phyloP scores from a whole-genome alignment of 1,140 invertebrate species.

The Caerostris extrusa region DNA sequence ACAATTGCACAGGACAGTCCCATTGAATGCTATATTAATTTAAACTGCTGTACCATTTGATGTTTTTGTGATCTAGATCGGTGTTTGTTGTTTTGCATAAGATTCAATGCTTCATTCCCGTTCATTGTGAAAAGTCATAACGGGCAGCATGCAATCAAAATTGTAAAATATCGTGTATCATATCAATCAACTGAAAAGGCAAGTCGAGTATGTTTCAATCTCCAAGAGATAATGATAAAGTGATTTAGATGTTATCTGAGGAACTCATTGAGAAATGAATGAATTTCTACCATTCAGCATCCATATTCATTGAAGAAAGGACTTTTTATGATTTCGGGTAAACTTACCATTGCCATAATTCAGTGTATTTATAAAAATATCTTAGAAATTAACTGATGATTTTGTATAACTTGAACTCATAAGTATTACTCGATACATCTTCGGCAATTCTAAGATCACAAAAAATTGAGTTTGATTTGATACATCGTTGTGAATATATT shows the following conservation, averaged over 20 bases:
- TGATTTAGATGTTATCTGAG: not conserved
- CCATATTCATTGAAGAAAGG: not conserved
- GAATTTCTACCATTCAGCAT: not conserved
- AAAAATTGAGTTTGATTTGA: not conserved
- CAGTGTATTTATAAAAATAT: not conserved
- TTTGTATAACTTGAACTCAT: not conserved
- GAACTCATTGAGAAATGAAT: not conserved
- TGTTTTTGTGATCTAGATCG: slow-evolving; percentile 42
- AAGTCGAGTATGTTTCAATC: not conserved
- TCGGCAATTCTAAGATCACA: not conserved
- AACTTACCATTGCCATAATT: not conserved
- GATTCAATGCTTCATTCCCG: slow-evolving; percentile 52
- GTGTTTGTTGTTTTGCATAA: slow-evolving; percentile 35
- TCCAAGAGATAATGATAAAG: not conserved
- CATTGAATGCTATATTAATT: slow-evolving; percentile 65
- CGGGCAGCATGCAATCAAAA: slow-evolving; percentile 69
- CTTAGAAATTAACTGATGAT: not conserved
- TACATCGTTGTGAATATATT: not conserved
- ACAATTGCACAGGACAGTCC: slow-evolving; percentile 75
- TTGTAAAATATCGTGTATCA: slow-evolving; percentile 53
- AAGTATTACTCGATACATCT: not conserved
- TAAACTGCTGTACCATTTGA: slow-evolving; percentile 33
- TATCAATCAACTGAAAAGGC: slow-evolving; percentile 1
- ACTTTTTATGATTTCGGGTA: not conserved
- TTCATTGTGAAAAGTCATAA: slow-evolving; percentile 44